phyloP scores from a whole-genome alignment of 2,113 vertebrate genomes.

The Phycodurus eques region DNA sequence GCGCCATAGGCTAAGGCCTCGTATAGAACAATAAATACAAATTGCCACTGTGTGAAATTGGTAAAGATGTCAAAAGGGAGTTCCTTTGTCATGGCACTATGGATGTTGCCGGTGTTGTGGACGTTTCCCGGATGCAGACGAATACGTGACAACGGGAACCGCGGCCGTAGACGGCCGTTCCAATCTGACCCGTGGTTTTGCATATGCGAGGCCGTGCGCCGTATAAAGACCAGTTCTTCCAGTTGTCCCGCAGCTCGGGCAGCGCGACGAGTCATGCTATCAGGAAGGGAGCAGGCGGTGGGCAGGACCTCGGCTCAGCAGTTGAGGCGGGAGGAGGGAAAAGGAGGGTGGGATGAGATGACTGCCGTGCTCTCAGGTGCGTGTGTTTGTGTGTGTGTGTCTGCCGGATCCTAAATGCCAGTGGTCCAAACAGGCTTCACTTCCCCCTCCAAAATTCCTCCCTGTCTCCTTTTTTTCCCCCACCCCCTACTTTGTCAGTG shows the following conservation, averaged over 20 bases:
- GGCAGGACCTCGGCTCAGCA: constrained; percentile 35
- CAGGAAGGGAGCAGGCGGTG: constrained; percentile 38
- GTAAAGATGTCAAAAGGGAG: neutral
- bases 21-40: constrained; percentile 20
- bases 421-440: constrained; percentile 40
- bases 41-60: neutral
- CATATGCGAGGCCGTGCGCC: constrained; percentile 67
- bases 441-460: constrained; percentile 35
- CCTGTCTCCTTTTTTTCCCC: constrained; percentile 15
- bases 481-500: constrained; percentile 25
- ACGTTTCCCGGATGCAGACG: constrained; percentile 45
- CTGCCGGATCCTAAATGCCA: constrained; percentile 12
- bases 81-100: neutral
- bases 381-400: constrained; percentile 2
- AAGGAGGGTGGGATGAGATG: constrained; percentile 28
- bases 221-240: constrained; percentile 87
- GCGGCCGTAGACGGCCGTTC: neutral
- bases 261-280: constrained; percentile 57
- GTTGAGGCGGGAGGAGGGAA: constrained; percentile 26
- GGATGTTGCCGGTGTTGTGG: constrained; percentile 23
- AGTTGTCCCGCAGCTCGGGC: constrained; percentile 78
- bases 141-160: neutral
- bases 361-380: constrained; percentile 42
- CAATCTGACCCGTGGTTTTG: constrained; percentile 44
- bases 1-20: constrained; percentile 15